A percentile compares a stretch with the other conserved stretches of the same genome.
These are phyloP conservation scores for Teinopalpus imperialis DNA, from an alignment of 2,888 invertebrate species.

Conservation along the genomic window DNA sequence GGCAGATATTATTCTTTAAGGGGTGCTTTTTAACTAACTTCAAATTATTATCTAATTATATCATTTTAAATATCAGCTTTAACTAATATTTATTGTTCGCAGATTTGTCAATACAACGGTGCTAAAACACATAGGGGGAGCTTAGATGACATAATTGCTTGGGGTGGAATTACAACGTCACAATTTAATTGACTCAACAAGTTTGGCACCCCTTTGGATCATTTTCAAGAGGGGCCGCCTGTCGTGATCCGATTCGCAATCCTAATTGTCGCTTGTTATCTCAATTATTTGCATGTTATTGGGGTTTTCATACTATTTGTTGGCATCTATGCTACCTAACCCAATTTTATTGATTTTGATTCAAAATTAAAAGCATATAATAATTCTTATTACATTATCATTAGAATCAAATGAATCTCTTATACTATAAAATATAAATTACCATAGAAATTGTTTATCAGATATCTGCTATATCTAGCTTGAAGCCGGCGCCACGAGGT, in stretches of 20 bases:
- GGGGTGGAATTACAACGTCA: conserved; percentile 64
- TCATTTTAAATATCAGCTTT: conserved; percentile 26
- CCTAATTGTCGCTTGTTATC: conserved; percentile 30
- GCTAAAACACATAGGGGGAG: conserved; percentile 55
- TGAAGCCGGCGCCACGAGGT: conserved; percentile 28
- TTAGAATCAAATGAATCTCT: no score
- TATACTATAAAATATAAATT: not conserved
- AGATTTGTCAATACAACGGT: conserved; percentile 54
- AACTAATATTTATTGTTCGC: conserved; percentile 33
- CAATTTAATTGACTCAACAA: conserved; percentile 73
- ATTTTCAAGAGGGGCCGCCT: conserved; percentile 44
- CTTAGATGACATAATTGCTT: conserved; percentile 68
- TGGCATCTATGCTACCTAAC: no score
- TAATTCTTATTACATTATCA: no score
- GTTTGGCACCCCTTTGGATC: conserved; percentile 57
- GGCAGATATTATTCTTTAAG: not conserved
- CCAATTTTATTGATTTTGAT: no score
- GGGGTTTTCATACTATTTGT: not conserved
- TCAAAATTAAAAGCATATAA: no score
- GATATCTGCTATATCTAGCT: conserved; percentile 31
- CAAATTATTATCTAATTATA: conserved; percentile 9
- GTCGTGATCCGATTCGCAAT: conserved; percentile 44
- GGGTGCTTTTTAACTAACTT: conserved; percentile 2
- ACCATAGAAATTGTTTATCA: not conserved
- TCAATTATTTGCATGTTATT: conserved; percentile 26